Conservation (phyloP, 2,888 invertebrate species). For the Laspeyria flexula region DNA sequence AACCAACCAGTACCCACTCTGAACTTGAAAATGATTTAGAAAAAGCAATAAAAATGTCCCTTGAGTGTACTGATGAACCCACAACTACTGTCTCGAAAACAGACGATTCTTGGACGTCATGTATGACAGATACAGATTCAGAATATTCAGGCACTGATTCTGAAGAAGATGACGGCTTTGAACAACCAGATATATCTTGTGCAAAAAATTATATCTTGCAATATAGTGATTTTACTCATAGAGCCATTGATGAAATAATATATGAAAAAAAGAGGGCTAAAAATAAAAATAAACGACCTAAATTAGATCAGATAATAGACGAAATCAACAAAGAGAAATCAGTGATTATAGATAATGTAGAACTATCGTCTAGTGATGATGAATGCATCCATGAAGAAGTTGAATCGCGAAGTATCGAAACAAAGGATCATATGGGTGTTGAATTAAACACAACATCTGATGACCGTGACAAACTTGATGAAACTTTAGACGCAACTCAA, state of each 20-base stretch:
- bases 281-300: constrained; percentile 52
- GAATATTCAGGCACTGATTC: constrained; percentile 62
- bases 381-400: constrained; percentile 63
- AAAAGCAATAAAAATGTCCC: constrained; percentile 83
- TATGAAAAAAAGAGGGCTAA: constrained; percentile 50
- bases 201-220: constrained; percentile 91
- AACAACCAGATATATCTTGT: constrained; percentile 79
- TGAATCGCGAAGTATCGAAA: constrained; percentile 49
- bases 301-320: constrained; percentile 67
- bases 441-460: constrained; percentile 21
- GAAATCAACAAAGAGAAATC: constrained; percentile 72
- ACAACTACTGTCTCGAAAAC: constrained; percentile 67
- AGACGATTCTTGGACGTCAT: constrained; percentile 79
- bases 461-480: constrained; percentile 18
- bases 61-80: constrained; percentile 68
- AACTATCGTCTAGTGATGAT: constrained; percentile 72
- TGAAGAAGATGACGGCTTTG: constrained; percentile 76
- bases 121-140: constrained; percentile 71
- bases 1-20: too few relatives aligned
- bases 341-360: constrained; percentile 65
- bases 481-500: constrained; percentile 52
- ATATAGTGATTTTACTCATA: constrained; percentile 90
- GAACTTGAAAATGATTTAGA: constrained; percentile 71
- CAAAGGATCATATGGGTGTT: constrained; percentile 19
- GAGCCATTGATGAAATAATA: constrained; percentile 88